phyloP scores from a whole-genome alignment of 2,113 vertebrate genomes.

The Phalacrocorax carbo region DNA sequence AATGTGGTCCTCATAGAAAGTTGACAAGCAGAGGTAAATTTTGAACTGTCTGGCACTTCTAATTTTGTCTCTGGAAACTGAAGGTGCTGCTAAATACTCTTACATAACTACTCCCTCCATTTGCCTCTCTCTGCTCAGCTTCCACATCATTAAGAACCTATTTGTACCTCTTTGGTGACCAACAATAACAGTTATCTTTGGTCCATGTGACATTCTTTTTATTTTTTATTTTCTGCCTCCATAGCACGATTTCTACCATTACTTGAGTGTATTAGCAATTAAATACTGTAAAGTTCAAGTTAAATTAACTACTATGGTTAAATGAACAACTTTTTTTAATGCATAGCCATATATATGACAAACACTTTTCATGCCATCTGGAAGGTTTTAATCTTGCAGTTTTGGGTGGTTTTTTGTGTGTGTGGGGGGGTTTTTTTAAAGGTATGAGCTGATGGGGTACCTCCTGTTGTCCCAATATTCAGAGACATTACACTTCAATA shows the following conservation, averaged over 20 bases:
- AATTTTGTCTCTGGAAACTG: constrained; percentile 53
- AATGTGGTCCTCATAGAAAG: constrained; percentile 58
- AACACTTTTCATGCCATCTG: constrained; percentile 58
- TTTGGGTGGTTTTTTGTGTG: background rate
- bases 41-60: constrained; percentile 46
- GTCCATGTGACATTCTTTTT: background rate
- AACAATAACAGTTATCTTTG: background rate
- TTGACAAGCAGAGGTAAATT: constrained; percentile 50
- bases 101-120: background rate
- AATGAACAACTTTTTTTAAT: constrained; percentile 11
- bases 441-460: constrained; percentile 16
- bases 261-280: constrained; percentile 8
- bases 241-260: background rate
- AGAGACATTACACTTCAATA: constrained; percentile 4
- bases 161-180: background rate
- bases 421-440: constrained; percentile 19
- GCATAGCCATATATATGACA: constrained; percentile 50
- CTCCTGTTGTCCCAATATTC: constrained; percentile 14
- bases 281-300: background rate
- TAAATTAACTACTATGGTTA: constrained; percentile 7
- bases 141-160: background rate
- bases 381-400: constrained; percentile 17
- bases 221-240: background rate
- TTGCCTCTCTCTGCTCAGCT: background rate
- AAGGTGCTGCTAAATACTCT: background rate